These are phyloP conservation scores for Pelobates fuscus DNA, from an alignment of 2,113 vertebrate genomes.

Conservation along the genomic window DNA sequence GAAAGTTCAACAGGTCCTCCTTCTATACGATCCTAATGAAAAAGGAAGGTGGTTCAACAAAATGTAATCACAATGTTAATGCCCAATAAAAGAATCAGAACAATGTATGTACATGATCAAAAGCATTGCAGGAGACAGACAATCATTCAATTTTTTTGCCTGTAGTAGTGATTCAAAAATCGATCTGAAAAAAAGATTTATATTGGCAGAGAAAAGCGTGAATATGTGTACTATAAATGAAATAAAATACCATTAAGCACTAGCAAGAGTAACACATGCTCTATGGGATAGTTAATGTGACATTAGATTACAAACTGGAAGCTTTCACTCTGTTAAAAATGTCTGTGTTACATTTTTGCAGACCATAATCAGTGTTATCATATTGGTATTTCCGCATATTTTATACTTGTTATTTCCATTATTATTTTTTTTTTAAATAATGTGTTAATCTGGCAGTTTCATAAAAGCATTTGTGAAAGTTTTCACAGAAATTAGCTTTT, in stretches of 20 bases:
- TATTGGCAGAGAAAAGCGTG: conserved; percentile 67
- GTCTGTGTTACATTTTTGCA: conserved; percentile 59
- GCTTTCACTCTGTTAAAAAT: conserved; percentile 70
- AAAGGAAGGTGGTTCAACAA: conserved; percentile 62
- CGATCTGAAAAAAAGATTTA: conserved; percentile 69
- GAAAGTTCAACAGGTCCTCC: conserved; percentile 93
- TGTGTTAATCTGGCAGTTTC: conserved; percentile 64
- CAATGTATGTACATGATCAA: conserved; percentile 77
- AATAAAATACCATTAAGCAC: conserved; percentile 58
- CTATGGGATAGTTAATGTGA: conserved; percentile 54
- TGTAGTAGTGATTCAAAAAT: conserved; percentile 72
- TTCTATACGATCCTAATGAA: conserved; percentile 89
- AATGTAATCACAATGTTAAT: conserved; percentile 60
- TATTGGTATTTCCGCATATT: conserved; percentile 67
- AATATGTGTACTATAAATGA: conserved; percentile 39
- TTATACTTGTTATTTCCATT: conserved; percentile 64
- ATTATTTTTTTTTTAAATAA: conserved; percentile 59
- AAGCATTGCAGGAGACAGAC: conserved; percentile 93
- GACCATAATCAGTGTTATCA: conserved; percentile 71
- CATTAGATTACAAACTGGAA: conserved; percentile 74
- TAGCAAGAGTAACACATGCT: conserved; percentile 65
- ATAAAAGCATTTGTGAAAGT: conserved; percentile 60
- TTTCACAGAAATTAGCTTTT: conserved; percentile 73
- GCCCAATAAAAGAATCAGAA: conserved; percentile 79
- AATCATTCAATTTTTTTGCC: conserved; percentile 91